These are phyloP conservation scores for Aporrectodea caliginosa DNA, from an alignment of 1,140 invertebrate genomes.

Conservation along the genomic window DNA sequence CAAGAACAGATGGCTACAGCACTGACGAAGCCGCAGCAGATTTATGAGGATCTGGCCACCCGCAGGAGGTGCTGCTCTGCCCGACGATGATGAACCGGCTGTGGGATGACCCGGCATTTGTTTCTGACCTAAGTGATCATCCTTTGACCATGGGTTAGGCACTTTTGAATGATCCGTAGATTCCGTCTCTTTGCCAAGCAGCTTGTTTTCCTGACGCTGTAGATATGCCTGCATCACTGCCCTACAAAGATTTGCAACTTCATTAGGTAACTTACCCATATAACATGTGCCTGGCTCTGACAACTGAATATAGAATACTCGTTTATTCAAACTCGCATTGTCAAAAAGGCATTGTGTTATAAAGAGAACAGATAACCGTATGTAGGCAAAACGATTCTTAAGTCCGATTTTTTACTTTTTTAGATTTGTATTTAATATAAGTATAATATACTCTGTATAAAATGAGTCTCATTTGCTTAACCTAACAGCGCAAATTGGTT, in stretches of 20 bases:
- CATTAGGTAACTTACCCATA: neutral
- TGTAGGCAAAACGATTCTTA: too few relatives aligned
- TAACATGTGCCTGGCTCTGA: too few relatives aligned
- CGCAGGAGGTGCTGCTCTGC: neutral
- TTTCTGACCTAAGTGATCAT: neutral
- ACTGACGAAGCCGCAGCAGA: constrained; percentile 76
- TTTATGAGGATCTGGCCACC: neutral
- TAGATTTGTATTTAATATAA: too few relatives aligned
- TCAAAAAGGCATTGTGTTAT: too few relatives aligned
- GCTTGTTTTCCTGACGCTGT: constrained; percentile 1
- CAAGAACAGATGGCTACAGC: constrained; percentile 81
- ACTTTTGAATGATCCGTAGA: neutral
- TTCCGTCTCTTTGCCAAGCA: neutral
- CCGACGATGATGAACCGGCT: neutral
- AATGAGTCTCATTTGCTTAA: too few relatives aligned
- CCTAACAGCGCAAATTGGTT: too few relatives aligned
- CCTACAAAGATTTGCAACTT: constrained; percentile 31
- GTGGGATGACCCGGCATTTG: neutral
- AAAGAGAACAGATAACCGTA: too few relatives aligned
- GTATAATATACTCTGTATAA: too few relatives aligned
- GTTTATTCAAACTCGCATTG: too few relatives aligned
- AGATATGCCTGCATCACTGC: constrained; percentile 61
- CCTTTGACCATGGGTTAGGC: neutral
- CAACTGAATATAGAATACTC: too few relatives aligned
- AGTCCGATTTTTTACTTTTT: too few relatives aligned